phyloP scores from a whole-genome alignment of 2,888 invertebrate species.

The Heliconius charithonia region DNA sequence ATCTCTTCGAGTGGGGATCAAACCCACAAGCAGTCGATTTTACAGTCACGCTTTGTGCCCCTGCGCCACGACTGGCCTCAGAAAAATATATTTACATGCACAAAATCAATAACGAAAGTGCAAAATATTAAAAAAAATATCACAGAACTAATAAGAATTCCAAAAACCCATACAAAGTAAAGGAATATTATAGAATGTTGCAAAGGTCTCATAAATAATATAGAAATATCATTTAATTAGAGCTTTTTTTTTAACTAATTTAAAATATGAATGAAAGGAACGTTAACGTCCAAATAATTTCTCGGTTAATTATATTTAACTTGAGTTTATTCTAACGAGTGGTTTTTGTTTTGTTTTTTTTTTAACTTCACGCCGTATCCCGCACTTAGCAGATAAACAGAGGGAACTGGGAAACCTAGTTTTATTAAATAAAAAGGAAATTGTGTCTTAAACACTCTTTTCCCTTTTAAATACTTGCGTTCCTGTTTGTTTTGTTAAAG shows the following conservation, averaged over 20 bases:
- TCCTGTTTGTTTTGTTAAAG: no score
- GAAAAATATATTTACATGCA: neutral
- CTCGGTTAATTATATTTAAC: conserved; percentile 42
- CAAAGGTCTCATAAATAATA: conserved; percentile 51
- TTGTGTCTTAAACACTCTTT: no score
- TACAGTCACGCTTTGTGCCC: no score
- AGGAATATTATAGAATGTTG: conserved; percentile 20
- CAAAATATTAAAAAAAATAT: neutral
- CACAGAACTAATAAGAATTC: neutral
- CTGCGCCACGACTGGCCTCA: no score
- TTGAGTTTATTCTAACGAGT: conserved; percentile 30
- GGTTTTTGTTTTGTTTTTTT: neutral
- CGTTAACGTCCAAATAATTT: conserved; percentile 41
- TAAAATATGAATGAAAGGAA: conserved; percentile 63
- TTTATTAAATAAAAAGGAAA: no score
- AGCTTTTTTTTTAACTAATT: conserved; percentile 61
- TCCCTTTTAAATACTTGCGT: no score
- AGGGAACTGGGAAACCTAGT: no score
- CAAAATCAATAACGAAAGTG: neutral
- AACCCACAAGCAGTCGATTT: no score
- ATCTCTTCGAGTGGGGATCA: no score
- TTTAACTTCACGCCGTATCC: no score
- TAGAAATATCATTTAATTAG: conserved; percentile 51
- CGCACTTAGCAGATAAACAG: no score
- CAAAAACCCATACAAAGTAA: neutral